Base-by-base conservation (phyloP, 2,888 invertebrate species). In the Elegia similella region DNA sequence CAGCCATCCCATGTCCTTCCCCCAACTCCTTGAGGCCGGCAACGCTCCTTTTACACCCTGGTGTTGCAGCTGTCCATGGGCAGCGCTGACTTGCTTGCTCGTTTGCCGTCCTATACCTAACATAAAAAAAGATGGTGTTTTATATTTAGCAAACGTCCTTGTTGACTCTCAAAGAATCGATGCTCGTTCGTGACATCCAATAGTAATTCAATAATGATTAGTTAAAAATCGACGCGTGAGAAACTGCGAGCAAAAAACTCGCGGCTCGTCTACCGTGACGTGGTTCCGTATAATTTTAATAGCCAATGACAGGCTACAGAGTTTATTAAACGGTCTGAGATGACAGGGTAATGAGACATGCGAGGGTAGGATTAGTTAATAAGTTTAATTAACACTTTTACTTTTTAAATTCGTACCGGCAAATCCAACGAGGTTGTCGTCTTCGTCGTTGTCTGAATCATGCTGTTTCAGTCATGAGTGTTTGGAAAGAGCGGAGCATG, bases 231-330 rank as follows among this genome's bases (percentile, higher is more conserved):
- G 16, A 30, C 53, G 42, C 53, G 53, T 54, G 53, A 54, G 53
- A 54, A 44, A 54, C 43, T 43, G 32, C 53, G 53, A 13, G 30
- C 43, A 54, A 54, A 53, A 54, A 54, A 44, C 30, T 34, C 16
- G 34, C 6, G 34, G 16, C 34, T 34, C 12, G 34, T 7, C 16
- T 50, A 12, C 10, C 50, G 50, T 38, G 50, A 50, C 50, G 16
- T 0, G 32, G 50, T 50, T 50, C 50, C 50, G 50, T 50, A 50
- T 50, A 50, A 50, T 50, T 50, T 50, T 34, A 50, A 34, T 34
- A 34, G 34, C 8, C 16, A 32, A 50, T 50, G 15, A 34, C 8
- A 15, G 16, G 34, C 16, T 32, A 2, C 1, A 6, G 1, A n/a
- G 17, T 34, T 2, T 32, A 5, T 13, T 23, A 23, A 23, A 23